Evolutionary conservation across 1,140 invertebrate genomes (phyloP).

Genomic region (Euura lappo): DNA sequence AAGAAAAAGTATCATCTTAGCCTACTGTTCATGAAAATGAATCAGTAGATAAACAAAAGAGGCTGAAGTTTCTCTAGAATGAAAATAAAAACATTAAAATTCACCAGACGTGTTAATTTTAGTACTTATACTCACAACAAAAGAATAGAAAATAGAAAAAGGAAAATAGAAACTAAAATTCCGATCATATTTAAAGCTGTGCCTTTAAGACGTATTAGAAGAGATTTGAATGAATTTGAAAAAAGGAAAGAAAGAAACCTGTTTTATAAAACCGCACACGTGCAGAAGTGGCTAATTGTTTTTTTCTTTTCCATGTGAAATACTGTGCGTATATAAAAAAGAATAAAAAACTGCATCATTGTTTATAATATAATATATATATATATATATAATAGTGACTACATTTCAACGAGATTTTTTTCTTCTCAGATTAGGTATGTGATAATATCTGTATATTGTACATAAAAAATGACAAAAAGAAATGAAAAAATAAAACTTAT

Average conservation of each 20-base stretch:
- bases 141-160: too few relatives aligned
- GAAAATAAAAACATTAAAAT: background rate
- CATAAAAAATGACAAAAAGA: background rate
- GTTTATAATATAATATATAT: too few relatives aligned
- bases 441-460: background rate
- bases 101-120: background rate
- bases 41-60: background rate
- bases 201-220: background rate
- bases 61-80: background rate
- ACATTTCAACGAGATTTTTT: background rate
- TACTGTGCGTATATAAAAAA: background rate
- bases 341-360: too few relatives aligned
- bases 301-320: too few relatives aligned
- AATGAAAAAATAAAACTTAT: background rate
- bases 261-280: too few relatives aligned
- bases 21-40: background rate
- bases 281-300: too few relatives aligned
- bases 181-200: slow-evolving; percentile 1
- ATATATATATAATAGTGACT: background rate
- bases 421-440: background rate
- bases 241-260: too few relatives aligned
- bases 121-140: background rate
- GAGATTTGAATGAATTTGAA: too few relatives aligned
- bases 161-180: background rate
- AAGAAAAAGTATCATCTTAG: too few relatives aligned